These are phyloP conservation scores for Alectura lathami DNA, from an alignment of 2,113 vertebrate genomes.

Conservation along the genomic window DNA sequence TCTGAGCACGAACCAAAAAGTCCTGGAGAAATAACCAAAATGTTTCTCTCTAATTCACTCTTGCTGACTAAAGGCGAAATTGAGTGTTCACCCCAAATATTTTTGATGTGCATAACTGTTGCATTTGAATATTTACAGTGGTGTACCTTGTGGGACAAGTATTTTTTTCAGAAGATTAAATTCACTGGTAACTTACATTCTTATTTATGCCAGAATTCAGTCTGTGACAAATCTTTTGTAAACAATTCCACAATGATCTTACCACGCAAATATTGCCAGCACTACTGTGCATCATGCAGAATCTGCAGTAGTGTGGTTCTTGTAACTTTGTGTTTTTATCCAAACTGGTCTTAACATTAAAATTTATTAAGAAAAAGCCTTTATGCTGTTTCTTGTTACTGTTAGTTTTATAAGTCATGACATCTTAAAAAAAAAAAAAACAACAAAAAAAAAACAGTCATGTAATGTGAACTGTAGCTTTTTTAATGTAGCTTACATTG, in stretches of 20 bases:
- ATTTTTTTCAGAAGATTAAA: constrained; percentile 45
- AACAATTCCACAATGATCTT: constrained; percentile 33
- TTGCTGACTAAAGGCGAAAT: constrained; percentile 27
- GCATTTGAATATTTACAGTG: constrained; percentile 42
- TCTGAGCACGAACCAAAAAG: not conserved
- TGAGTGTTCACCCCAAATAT: constrained; percentile 6
- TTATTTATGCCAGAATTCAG: constrained; percentile 34
- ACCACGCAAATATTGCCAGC: constrained; percentile 18
- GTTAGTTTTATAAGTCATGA: constrained; percentile 2
- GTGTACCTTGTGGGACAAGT: constrained; percentile 46
- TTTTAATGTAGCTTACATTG: not conserved
- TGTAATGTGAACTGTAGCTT: not conserved
- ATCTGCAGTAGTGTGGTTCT: constrained; percentile 34
- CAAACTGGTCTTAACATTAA: constrained; percentile 69
- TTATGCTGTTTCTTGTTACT: constrained; percentile 49
- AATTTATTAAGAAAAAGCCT: constrained; percentile 70
- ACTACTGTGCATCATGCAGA: constrained; percentile 44
- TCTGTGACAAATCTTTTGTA: constrained; percentile 5
- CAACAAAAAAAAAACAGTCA: constrained; percentile 1
- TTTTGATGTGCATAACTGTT: constrained; percentile 49
- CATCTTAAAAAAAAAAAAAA: too few relatives aligned
- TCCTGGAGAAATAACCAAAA: constrained; percentile 11
- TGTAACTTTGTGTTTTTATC: constrained; percentile 66
- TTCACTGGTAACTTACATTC: constrained; percentile 9
- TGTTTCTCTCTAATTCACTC: constrained; percentile 8